Conservation (phyloP, 2,888 invertebrate genomes). For the Shargacucullia verbasci region DNA sequence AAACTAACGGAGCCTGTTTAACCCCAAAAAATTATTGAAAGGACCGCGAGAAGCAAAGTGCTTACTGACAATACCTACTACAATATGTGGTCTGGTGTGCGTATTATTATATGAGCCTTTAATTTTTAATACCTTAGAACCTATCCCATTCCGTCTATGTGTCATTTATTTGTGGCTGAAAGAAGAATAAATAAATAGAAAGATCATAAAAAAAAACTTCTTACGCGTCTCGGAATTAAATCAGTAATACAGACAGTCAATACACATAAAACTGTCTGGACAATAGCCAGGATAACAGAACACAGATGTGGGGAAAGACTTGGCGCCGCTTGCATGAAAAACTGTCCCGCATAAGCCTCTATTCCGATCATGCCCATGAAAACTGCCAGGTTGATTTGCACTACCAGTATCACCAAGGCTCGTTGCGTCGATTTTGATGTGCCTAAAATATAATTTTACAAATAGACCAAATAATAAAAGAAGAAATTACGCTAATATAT, state of each 20-base stretch:
- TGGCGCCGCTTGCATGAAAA: conserved; percentile 82
- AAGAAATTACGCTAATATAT: too few relatives aligned
- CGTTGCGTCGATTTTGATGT: conserved; percentile 76
- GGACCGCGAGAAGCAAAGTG: too few relatives aligned
- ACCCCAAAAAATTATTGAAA: too few relatives aligned
- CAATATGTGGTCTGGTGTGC: too few relatives aligned
- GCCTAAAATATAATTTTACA: conserved; percentile 47
- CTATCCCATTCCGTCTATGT: too few relatives aligned
- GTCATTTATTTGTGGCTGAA: too few relatives aligned
- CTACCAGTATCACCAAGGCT: conserved; percentile 48
- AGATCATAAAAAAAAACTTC: conserved; percentile 16
- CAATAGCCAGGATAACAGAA: conserved; percentile 86
- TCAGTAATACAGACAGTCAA: conserved; percentile 81
- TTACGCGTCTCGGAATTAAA: conserved; percentile 83
- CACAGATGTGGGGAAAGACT: conserved; percentile 78
- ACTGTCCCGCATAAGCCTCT: conserved; percentile 74
- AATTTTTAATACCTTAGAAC: too few relatives aligned
- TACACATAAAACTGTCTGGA: conserved; percentile 80
- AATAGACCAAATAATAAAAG: too few relatives aligned
- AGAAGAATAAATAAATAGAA: too few relatives aligned
- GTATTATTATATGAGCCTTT: too few relatives aligned
- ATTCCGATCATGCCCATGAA: conserved; percentile 67
- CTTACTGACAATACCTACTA: too few relatives aligned
- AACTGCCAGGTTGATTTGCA: conserved; percentile 51
- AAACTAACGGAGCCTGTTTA: too few relatives aligned